These are phyloP conservation scores for Celastrina argiolus DNA, from an alignment of 2,888 invertebrate genomes.

Conservation along the genomic window DNA sequence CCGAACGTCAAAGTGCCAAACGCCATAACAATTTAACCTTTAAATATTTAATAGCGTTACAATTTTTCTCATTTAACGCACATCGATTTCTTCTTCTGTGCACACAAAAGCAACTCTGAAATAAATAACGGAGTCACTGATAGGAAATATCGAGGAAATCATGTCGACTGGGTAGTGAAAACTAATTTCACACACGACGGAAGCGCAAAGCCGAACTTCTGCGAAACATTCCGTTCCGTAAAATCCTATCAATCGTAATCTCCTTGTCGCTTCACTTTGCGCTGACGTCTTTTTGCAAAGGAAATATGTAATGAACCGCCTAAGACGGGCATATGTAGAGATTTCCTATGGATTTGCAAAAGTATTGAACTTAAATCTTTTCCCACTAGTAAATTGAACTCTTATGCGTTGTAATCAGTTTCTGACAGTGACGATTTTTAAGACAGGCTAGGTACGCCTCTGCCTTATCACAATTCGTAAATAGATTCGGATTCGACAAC, in stretches of 20 bases:
- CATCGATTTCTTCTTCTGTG: background rate
- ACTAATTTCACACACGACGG: conserved; percentile 32
- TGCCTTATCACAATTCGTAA: too few species aligned
- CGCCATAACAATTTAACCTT: background rate
- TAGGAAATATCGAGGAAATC: conserved; percentile 2
- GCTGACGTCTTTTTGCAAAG: conserved; percentile 1
- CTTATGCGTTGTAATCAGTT: background rate
- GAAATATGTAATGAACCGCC: conserved; percentile 1
- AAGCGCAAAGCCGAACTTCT: conserved; percentile 26
- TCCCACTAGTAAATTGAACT: background rate
- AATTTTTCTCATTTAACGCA: background rate
- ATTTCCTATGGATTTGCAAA: background rate
- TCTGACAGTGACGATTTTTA: background rate
- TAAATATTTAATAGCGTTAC: background rate
- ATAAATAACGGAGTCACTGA: background rate
- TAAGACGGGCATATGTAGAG: background rate
- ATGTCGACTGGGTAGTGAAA: conserved; percentile 24
- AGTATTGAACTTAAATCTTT: background rate
- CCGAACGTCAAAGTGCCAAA: too few species aligned
- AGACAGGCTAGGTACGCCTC: background rate
- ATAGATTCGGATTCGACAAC: too few species aligned
- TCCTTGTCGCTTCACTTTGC: conserved; percentile 12
- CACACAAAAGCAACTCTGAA: background rate
- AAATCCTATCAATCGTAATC: conserved; percentile 20
- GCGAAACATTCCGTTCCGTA: conserved; percentile 7